Evolutionary conservation across 2,797 vertebrate genomes (phyloP).

Genomic region (Lithobates sylvaticus): DNA sequence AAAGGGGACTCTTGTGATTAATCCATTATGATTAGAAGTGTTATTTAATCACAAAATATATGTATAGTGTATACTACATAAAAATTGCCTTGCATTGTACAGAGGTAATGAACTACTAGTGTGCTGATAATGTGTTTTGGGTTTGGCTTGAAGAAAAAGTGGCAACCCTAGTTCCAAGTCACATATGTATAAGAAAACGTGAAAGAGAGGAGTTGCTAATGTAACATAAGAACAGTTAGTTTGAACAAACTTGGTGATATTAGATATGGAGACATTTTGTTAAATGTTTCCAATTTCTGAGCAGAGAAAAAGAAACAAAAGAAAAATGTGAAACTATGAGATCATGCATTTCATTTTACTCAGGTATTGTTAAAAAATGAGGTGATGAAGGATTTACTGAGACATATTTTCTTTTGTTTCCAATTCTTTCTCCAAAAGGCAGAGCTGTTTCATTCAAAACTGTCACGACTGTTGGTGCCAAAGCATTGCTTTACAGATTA

Average conservation of each 20-base stretch:
- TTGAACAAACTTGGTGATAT: not conserved
- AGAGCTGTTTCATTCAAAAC: slow-evolving; percentile 17
- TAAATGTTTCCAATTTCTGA: slow-evolving; percentile 3
- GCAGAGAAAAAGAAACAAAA: not conserved
- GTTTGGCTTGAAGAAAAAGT: no score
- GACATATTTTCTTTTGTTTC: slow-evolving; percentile 31
- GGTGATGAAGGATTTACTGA: slow-evolving; percentile 35
- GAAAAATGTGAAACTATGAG: slow-evolving; percentile 27
- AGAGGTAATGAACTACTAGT: no score
- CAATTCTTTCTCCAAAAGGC: not conserved
- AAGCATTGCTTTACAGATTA: slow-evolving; percentile 28
- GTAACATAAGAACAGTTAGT: not conserved
- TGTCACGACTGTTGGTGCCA: slow-evolving; percentile 4
- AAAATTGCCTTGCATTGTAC: no score
- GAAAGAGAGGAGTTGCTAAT: not conserved
- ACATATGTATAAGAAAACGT: not conserved
- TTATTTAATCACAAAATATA: no score
- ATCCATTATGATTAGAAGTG: no score
- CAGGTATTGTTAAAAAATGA: slow-evolving; percentile 28
- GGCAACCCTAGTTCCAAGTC: no score
- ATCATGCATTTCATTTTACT: slow-evolving; percentile 20
- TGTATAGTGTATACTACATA: no score
- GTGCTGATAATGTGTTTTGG: no score
- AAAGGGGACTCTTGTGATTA: no score
- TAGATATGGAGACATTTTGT: not conserved